Base-by-base conservation (phyloP, 92 coral and sea anemone species). In the Parazoanthus darwini region DNA sequence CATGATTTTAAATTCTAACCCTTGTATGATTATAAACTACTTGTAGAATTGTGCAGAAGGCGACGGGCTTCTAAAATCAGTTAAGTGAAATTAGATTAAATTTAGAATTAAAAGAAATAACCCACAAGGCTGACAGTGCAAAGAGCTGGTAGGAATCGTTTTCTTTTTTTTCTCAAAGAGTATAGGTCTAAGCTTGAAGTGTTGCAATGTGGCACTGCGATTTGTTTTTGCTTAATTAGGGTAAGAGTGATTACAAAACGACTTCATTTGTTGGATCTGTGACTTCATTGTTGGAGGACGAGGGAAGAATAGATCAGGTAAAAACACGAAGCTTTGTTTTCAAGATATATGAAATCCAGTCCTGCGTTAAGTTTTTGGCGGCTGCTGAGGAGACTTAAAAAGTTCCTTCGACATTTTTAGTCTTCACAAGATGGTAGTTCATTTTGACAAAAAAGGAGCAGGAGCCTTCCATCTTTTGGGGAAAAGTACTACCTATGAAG, bases 61-160 rank as follows among this genome's bases (percentile, higher is more conserved):
- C 90, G 91, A 82, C 80, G 79, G 6, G 80, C 93, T 65, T 91
- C 93, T 82, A 82, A 71, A 91, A 91, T 91, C 93, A 91, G 93
- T 91, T 91, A 88, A 91, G 93, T 91, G 82, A 91, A 82, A 15
- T 68, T 75, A 91, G 50, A 58, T 71, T 37, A 73, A 74, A 10
- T 79, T 70, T 42, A 82, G 81, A 35, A 35, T 20, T 18, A 29
- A 35, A 59, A 58, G 4, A 39, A 10, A 16, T 56, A 35, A 81
- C 6, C 33, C 54, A 38, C 26, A 15, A 16, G 85, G 37, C 54
- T 37, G 74, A 38, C 85, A 59, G 85, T 81, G 71, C 85, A 81
- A 9, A 58, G 72, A 59, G 51, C 7, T 37, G 48, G 25, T 63
- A 18, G 44, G 85, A 35, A 77, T 39, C 25, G 54, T 77, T 13